phyloP scores from a whole-genome alignment of 2,113 vertebrate species.

The Lathamus discolor region DNA sequence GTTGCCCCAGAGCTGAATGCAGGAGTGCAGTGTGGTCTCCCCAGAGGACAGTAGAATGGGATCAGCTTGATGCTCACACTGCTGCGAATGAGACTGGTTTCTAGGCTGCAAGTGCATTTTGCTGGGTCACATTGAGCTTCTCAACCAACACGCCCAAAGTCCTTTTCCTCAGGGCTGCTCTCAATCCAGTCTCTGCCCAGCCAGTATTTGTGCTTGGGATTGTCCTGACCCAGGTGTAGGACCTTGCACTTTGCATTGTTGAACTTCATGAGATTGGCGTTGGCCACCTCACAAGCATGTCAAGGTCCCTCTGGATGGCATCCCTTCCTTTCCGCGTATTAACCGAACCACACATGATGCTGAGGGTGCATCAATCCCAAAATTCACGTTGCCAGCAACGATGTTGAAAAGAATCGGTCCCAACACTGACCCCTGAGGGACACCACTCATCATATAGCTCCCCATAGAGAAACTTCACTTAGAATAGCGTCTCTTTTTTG shows the following conservation, averaged over 20 bases:
- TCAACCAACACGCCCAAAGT: neutral
- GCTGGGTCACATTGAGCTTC: neutral
- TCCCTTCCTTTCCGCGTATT: neutral
- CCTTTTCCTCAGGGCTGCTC: neutral
- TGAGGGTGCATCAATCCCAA: neutral
- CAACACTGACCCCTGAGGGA: neutral
- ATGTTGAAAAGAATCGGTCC: neutral
- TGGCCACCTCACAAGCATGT: neutral
- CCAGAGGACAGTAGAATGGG: neutral
- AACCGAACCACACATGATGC: neutral
- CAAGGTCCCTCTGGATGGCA: neutral
- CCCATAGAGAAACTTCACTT: neutral
- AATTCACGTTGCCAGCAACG: neutral
- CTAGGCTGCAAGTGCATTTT: neutral
- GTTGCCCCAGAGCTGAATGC: neutral
- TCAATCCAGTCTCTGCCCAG: neutral
- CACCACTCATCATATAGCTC: neutral
- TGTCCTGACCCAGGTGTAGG: neutral
- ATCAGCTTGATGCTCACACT: neutral
- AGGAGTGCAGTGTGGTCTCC: neutral
- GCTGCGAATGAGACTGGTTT: neutral
- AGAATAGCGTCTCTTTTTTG: neutral
- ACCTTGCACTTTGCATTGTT: neutral
- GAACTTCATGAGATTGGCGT: neutral
- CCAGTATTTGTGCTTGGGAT: neutral